Base-by-base conservation (phyloP, 2,113 vertebrate species). In the Alligator mississippiensis region DNA sequence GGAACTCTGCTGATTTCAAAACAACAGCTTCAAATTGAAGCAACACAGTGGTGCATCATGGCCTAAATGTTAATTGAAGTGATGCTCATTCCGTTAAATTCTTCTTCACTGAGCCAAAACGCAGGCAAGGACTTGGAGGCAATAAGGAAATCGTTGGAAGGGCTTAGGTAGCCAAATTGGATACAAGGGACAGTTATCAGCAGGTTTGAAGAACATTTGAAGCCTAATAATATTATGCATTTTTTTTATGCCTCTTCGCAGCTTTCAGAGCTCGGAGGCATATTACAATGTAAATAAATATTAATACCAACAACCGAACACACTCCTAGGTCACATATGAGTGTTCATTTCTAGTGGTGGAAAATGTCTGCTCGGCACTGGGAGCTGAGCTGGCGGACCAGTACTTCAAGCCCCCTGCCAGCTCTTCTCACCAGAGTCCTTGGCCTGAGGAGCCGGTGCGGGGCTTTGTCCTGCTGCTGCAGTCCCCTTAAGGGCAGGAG, bases 201-300 rank as follows among this genome's bases (percentile, higher is more conserved):
- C 60, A 82, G 83, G 75, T 82, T 72, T 93, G 87, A 61, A 85
- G 82, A 87, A 59, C 34, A 74, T 10, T 93, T 63, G 62, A 7
- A 34, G 14, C 59, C 79, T 87, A 63, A 89, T 85, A 15, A 10
- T 77, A 0, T 89, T 77, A 17, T 27, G 66, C 18, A 17, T 9
- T 6, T 82, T 95, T 82, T 95, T 96, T 93, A 92, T 93, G 90
- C 94, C 93, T 95, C 94, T 97, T 87, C 93, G 93, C 92, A 86
- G 22, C 16, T 88, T 95, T 54, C 81, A 90, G 80, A 30, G 24
- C 17, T 72, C 77, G 78, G 88, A 94, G 86, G 59, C 58, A 30
- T 92, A 94, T 83, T 68, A 19, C 14, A 28, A 5, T 64, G 61
- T 70, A 60, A 93, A 66, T 79, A 30, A 30, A 19, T 93, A 55